Percentiles rank a stretch among this genome's conserved stretches.
Evolutionary conservation across 37 sponge, comb jelly and placozoan species (phyloP).

Genomic region (Spongia lamella): DNA sequence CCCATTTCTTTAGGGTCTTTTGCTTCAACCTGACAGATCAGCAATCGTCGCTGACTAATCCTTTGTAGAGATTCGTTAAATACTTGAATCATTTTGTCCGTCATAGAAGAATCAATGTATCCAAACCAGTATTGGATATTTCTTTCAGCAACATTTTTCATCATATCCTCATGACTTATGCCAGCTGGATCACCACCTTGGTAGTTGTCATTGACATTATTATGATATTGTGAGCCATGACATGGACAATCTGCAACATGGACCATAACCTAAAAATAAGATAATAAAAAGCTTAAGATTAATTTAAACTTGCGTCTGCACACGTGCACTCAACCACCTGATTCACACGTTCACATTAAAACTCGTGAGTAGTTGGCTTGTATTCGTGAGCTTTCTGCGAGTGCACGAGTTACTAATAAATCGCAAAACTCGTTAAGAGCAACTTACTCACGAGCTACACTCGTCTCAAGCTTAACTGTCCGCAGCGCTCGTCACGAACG

Average conservation of each 20-base stretch:
- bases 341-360: no score
- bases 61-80: conserved; percentile 58
- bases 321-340: no score
- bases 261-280: conserved; percentile 69
- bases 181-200: conserved; percentile 74
- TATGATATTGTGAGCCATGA: conserved; percentile 68
- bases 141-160: conserved; percentile 36
- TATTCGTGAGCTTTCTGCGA: no score
- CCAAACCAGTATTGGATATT: conserved; percentile 82
- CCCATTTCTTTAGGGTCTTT: no score
- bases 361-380: no score
- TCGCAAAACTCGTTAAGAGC: no score
- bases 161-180: conserved; percentile 69
- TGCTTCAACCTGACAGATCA: conserved; percentile 71
- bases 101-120: conserved; percentile 51
- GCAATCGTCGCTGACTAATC: conserved; percentile 38
- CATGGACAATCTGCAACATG: conserved; percentile 82
- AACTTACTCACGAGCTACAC: no score
- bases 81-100: conserved; percentile 74
- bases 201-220: conserved; percentile 47
- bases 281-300: no score
- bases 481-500: no score
- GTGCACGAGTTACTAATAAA: no score
- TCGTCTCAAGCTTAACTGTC: no score
- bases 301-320: no score